Conservation (phyloP, 2,797 vertebrate species). For the Myotis vivesi region DNA sequence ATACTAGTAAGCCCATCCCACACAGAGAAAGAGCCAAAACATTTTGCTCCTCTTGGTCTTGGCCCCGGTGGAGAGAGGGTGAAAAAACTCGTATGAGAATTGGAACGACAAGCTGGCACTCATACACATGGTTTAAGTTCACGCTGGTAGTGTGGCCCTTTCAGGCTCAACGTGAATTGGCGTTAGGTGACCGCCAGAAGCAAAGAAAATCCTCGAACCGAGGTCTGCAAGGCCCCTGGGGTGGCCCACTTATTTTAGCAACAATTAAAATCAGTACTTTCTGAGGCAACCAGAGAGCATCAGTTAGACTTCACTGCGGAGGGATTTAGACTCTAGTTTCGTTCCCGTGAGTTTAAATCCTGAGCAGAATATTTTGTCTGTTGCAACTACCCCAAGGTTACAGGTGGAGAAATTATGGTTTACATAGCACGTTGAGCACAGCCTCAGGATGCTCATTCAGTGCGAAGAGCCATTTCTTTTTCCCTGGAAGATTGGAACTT, state of each 20-base stretch:
- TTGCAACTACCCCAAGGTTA: neutral
- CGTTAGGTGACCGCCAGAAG: neutral
- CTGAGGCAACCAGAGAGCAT: neutral
- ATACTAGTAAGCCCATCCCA: neutral
- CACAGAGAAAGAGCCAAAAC: neutral
- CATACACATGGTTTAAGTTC: neutral
- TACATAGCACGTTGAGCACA: neutral
- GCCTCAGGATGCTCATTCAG: neutral
- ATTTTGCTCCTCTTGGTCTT: neutral
- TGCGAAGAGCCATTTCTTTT: neutral
- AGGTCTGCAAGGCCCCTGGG: neutral
- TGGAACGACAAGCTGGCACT: neutral
- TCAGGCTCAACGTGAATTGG: neutral
- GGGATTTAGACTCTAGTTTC: neutral
- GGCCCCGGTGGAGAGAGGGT: neutral
- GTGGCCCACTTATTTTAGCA: neutral
- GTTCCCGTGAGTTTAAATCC: neutral
- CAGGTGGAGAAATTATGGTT: neutral
- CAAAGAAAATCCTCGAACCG: neutral
- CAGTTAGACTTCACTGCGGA: neutral
- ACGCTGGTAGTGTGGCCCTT: neutral
- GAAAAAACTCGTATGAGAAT: neutral
- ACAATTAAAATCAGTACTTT: neutral
- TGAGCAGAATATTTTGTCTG: neutral
- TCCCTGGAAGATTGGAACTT: neutral